Evolutionary conservation across 1,140 invertebrate species (phyloP), one percentile per base, ranked within the genome.

Genomic region (Pomacea maculata): DNA sequence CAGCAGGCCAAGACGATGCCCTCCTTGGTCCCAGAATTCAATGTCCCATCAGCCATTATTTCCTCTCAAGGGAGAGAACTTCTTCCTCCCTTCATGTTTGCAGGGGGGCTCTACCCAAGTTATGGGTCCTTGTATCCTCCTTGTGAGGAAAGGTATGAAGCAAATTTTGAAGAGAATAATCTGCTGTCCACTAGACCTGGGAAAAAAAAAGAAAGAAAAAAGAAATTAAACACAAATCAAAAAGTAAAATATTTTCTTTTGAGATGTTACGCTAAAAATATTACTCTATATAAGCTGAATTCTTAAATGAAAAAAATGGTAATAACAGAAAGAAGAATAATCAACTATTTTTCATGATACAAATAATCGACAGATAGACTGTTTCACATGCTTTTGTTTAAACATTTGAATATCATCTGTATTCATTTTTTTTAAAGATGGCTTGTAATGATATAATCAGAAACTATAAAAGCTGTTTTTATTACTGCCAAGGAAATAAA

Each of bases 51-150:
- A n/a, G 25, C 54, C 65, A 45, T 34, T 55, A 25, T 71, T 54
- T 65, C 77, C n/a, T 25, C 77, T 67, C 77, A 78, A 15, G 77
- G 76, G 77, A 78, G 77, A 54, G 65, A 78, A 78, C 77, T 78
- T 67, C 77, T 78, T 54, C 77, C 67, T 19, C 65, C 65, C 52
- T 71, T 71, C 65, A 19, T 54, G 61, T 78, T 78, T 52, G 77
- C 77, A 67, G 77, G 77, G 65, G 77, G 77, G 77, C 77, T 78
- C 52, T 78, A 78, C 77, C 77, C 77, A 65, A 71, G 77, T 78
- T 78, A 71, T 78, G 77, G 77, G 77, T 54, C 77, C 67, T 70
- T 78, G 19, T 54, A 55, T 71, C 77, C 77, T 78, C 77, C 77
- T 19, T 34, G 77, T 67, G 77, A 71, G 67, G 77, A 78, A 65